Evolutionary conservation across 2,113 vertebrate genomes (phyloP).

Genomic region (Typhlomys cinereus): DNA sequence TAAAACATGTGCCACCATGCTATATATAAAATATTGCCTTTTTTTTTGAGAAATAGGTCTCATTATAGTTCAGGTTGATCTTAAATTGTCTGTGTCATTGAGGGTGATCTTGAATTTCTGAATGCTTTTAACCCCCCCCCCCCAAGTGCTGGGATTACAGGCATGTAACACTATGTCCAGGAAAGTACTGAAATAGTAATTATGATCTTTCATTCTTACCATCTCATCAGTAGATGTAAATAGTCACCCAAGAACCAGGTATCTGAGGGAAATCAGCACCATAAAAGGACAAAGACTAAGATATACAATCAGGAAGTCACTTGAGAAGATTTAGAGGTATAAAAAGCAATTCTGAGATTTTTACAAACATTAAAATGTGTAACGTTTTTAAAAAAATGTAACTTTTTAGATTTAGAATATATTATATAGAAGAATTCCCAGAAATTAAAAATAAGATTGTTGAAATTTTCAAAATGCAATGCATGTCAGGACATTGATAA

Average conservation of each 20-base stretch:
- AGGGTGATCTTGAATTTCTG: neutral
- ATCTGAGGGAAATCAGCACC: neutral
- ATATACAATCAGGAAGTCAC: neutral
- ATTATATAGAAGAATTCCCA: conserved; percentile 8
- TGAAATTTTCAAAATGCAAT: neutral
- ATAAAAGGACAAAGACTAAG: conserved; percentile 17
- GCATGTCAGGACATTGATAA: conserved; percentile 26
- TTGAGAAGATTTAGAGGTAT: neutral
- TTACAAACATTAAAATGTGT: neutral
- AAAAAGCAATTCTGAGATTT: conserved; percentile 25
- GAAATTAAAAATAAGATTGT: conserved; percentile 56
- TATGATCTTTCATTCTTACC: conserved; percentile 22
- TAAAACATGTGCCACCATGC: neutral
- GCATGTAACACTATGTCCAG: neutral
- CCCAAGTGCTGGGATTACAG: neutral
- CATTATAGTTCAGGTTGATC: neutral
- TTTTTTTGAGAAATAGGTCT: neutral
- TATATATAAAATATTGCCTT: neutral
- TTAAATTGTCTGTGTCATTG: neutral
- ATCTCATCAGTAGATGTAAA: neutral
- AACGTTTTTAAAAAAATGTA: neutral
- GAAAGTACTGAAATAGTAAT: conserved; percentile 21
- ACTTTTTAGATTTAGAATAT: too few species aligned
- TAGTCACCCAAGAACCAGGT: neutral
- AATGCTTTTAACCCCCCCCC: neutral